phyloP scores from a whole-genome alignment of 2,113 vertebrate genomes.

The Phyllostomus hastatus region DNA sequence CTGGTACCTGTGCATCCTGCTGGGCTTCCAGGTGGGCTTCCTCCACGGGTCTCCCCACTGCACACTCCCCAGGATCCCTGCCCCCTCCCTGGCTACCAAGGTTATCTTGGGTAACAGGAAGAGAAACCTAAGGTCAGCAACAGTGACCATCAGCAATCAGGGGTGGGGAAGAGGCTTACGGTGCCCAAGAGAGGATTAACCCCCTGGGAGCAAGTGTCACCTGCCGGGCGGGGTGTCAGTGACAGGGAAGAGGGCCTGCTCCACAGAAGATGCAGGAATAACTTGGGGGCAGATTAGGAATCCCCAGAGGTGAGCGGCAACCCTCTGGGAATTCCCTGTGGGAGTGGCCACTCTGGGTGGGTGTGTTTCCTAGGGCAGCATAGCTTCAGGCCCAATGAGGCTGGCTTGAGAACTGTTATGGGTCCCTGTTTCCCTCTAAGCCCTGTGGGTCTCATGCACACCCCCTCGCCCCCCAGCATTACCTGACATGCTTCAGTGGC shows the following conservation, averaged over 20 bases:
- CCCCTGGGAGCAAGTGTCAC: not conserved
- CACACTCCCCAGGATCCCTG: not conserved
- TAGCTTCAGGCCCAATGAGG: not conserved
- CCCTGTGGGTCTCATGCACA: accelerated
- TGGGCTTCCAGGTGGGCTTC: constrained; percentile 93
- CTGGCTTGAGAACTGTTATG: not conserved
- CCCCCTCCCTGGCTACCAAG: not conserved
- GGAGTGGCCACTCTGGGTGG: not conserved
- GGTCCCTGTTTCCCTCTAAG: not conserved
- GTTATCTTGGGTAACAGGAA: constrained; percentile 31
- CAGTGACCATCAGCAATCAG: not conserved
- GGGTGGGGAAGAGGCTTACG: not conserved
- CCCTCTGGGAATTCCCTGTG: not conserved
- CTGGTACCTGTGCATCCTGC: constrained; percentile 95
- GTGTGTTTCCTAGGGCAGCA: not conserved
- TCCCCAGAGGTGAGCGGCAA: not conserved
- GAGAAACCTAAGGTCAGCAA: not conserved
- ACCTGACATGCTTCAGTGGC: constrained; percentile 97
- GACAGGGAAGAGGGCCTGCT: not conserved
- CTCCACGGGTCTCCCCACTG: not conserved
- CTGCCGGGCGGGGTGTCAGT: not conserved
- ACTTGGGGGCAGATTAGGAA: not conserved
- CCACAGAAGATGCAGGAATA: not conserved
- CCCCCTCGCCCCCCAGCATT: constrained; percentile 83
- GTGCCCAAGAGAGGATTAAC: not conserved